Percentiles rank a stretch among this genome's conserved stretches.
Evolutionary conservation across 2,797 vertebrate species (phyloP).

Genomic region (Capromys pilorides): DNA sequence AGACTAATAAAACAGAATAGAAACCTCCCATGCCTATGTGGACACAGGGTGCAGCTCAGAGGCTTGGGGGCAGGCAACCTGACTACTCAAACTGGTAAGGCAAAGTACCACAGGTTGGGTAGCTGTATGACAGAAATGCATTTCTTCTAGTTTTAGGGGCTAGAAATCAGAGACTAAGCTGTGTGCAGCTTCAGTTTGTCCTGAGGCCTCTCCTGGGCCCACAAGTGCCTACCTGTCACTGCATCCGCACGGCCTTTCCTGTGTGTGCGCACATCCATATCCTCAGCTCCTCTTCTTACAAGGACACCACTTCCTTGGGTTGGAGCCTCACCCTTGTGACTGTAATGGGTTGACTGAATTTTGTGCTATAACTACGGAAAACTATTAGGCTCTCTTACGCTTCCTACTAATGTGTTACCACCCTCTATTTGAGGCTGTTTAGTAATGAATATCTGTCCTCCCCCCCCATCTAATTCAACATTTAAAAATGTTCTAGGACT

Average conservation of each 20-base stretch:
- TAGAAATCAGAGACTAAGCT: not conserved
- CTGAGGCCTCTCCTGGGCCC: not conserved
- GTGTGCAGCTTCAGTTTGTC: not conserved
- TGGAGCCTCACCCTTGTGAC: not conserved
- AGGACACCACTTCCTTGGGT: not conserved
- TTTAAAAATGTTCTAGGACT: no score
- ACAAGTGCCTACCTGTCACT: not conserved
- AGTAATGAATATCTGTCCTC: no score
- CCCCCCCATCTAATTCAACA: no score
- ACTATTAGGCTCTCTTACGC: no score
- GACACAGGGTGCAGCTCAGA: not conserved
- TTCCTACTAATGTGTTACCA: no score
- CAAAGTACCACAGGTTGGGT: not conserved
- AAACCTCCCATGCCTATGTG: not conserved
- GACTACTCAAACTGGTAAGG: not conserved
- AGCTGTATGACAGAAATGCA: not conserved
- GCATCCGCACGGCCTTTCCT: not conserved
- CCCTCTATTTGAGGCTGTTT: no score
- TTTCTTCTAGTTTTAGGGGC: not conserved
- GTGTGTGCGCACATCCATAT: not conserved
- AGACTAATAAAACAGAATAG: not conserved
- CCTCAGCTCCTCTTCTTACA: not conserved
- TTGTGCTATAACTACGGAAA: no score
- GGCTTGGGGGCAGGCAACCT: not conserved
- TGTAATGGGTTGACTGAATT: no score